A percentile compares a stretch with the other conserved stretches of the same genome.
These are phyloP conservation scores for Rhinatrema bivittatum DNA, from an alignment of 2,797 vertebrate species.

Conservation along the genomic window DNA sequence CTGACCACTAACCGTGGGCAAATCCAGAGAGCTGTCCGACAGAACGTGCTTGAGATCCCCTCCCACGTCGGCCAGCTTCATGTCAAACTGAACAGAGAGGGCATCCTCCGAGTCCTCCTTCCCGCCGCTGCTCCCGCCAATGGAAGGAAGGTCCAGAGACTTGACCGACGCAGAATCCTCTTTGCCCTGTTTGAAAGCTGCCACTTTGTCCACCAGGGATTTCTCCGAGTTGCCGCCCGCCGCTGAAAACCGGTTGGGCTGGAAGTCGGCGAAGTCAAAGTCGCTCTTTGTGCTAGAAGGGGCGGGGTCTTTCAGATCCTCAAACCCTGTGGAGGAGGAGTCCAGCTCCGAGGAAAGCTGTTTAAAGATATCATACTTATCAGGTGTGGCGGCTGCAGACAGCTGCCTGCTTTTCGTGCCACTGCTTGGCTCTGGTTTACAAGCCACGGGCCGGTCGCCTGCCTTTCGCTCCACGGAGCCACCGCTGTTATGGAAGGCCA, in stretches of 20 bases:
- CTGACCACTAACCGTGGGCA: conserved; percentile 90
- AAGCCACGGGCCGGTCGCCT: conserved; percentile 42
- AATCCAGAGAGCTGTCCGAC: conserved; percentile 99
- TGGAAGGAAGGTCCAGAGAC: conserved; percentile 93
- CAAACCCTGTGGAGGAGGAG: conserved; percentile 59
- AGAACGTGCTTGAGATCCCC: conserved; percentile 98
- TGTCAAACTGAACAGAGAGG: conserved; percentile 95
- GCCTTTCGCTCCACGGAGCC: conserved; percentile 45
- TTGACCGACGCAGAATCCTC: conserved; percentile 95
- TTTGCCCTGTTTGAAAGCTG: conserved; percentile 87
- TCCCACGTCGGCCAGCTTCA: conserved; percentile 94
- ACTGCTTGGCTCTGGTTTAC: conserved; percentile 37
- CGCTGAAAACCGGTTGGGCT: conserved; percentile 82
- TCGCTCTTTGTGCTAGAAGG: conserved; percentile 62
- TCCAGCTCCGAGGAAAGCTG: conserved; percentile 86
- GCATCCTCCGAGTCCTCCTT: conserved; percentile 97
- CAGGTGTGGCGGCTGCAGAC: conserved; percentile 18
- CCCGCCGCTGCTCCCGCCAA: conserved; percentile 90
- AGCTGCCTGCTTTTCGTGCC: conserved; percentile 26
- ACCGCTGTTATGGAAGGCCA: conserved; percentile 80
- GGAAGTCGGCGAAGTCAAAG: conserved; percentile 92
- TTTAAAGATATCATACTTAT: conserved; percentile 88
- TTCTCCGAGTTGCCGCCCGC: conserved; percentile 68
- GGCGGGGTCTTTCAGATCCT: conserved; percentile 74
- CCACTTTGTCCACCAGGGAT: conserved; percentile 83